A percentile compares a stretch with the other conserved stretches of the same genome.
phyloP scores from a whole-genome alignment of 2,888 invertebrate species.

The Epinotia nisella region DNA sequence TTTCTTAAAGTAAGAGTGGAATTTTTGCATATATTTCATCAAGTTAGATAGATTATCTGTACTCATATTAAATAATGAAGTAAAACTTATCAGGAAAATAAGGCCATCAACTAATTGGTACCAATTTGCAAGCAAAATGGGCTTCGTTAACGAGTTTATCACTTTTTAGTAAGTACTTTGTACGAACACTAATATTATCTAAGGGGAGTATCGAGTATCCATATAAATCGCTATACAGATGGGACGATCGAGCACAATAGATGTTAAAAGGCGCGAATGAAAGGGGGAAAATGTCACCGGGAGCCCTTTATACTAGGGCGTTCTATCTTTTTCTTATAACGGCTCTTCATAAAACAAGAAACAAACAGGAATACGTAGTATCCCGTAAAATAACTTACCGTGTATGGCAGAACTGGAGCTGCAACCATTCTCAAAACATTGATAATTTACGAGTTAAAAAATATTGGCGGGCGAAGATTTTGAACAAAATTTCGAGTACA shows the following conservation, averaged over 20 bases:
- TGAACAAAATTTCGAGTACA: not conserved
- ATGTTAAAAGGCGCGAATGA: conserved; percentile 44
- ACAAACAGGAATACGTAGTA: not conserved
- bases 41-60: not conserved
- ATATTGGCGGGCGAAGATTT: conserved; percentile 26
- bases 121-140: conserved; percentile 7
- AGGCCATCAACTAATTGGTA: conserved; percentile 23
- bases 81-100: not conserved
- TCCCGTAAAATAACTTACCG: conserved; percentile 24
- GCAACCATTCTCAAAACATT: conserved; percentile 33
- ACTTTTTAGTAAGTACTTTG: not conserved
- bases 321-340: conserved; percentile 2
- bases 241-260: conserved; percentile 22
- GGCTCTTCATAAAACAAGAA: conserved; percentile 1
- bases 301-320: conserved; percentile 41
- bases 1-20: conserved; percentile 1
- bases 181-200: not conserved
- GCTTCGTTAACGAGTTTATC: not conserved
- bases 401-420: conserved; percentile 36
- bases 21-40: not conserved
- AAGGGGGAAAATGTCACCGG: conserved; percentile 48
- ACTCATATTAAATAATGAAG: not conserved
- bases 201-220: conserved; percentile 11
- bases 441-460: not conserved
- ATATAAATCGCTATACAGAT: conserved; percentile 25